A percentile compares a stretch with the other conserved stretches of the same genome.
phyloP scores from a whole-genome alignment of 2,888 invertebrate genomes.

The Craniophora ligustri region DNA sequence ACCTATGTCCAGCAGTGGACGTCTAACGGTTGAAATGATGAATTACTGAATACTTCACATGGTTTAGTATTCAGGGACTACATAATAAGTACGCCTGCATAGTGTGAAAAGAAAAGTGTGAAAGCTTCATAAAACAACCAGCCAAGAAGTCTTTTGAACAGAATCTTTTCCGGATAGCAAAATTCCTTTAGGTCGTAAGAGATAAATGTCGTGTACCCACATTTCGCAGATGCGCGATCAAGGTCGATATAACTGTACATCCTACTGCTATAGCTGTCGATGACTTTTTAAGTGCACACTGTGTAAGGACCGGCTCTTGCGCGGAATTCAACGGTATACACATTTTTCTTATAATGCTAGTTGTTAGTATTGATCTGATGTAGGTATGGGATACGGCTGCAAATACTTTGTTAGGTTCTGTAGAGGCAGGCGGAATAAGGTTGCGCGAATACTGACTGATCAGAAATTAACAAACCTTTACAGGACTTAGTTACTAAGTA shows the following conservation, averaged over 20 bases:
- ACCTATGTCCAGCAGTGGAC: no score
- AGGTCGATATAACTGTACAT: conserved; percentile 52
- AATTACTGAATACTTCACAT: no score
- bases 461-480: no score
- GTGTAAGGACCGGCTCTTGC: conserved; percentile 34
- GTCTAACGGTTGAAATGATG: no score
- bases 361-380: conserved; percentile 9
- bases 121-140: no score
- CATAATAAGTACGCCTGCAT: no score
- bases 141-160: neutral
- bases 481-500: no score
- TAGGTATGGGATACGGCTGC: neutral
- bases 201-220: conserved; percentile 4
- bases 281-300: conserved; percentile 54
- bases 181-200: neutral
- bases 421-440: no score
- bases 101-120: no score
- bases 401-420: neutral
- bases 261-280: conserved; percentile 40
- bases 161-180: neutral
- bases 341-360: conserved; percentile 31
- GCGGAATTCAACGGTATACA: conserved; percentile 47
- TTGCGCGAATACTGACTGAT: no score
- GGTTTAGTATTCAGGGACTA: no score
- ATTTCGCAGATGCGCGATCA: conserved; percentile 39